Conservation (phyloP, 2,797 vertebrate genomes). For the Poecilia gillii region DNA sequence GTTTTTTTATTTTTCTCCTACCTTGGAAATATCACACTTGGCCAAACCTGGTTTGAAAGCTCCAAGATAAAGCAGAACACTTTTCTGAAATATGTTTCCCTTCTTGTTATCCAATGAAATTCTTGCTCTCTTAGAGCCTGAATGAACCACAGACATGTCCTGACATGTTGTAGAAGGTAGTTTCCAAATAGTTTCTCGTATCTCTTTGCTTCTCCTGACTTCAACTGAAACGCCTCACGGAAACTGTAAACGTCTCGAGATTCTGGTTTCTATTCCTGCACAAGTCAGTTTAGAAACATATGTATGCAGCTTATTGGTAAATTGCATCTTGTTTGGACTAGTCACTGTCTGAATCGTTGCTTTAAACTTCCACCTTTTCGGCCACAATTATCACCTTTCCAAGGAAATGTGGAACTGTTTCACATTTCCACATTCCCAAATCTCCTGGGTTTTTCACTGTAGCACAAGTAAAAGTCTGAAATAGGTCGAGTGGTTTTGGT, state of each 20-base stretch:
- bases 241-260: not conserved
- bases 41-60: not conserved
- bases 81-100: not conserved
- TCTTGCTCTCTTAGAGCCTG: not conserved
- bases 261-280: slow-evolving; percentile 27
- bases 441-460: slow-evolving; percentile 1
- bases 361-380: slow-evolving; percentile 19
- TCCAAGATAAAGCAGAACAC: not conserved
- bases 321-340: slow-evolving; percentile 28
- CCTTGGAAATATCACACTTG: not conserved
- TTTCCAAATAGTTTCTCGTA: not conserved
- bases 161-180: not conserved
- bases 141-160: not conserved
- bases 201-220: not conserved
- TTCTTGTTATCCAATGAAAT: not conserved
- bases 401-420: slow-evolving; percentile 37
- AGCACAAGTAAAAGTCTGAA: slow-evolving; percentile 10
- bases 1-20: not conserved
- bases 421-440: no score
- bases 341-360: slow-evolving; percentile 26
- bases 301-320: slow-evolving; percentile 35
- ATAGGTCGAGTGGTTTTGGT: slow-evolving; percentile 32
- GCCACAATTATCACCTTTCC: not conserved
- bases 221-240: not conserved
- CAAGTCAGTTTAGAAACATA: slow-evolving; percentile 31